Evolutionary conservation across 2,888 invertebrate genomes (phyloP), one percentile per base, ranked within the genome.

Genomic region (Dryocosmus kuriphilus): DNA sequence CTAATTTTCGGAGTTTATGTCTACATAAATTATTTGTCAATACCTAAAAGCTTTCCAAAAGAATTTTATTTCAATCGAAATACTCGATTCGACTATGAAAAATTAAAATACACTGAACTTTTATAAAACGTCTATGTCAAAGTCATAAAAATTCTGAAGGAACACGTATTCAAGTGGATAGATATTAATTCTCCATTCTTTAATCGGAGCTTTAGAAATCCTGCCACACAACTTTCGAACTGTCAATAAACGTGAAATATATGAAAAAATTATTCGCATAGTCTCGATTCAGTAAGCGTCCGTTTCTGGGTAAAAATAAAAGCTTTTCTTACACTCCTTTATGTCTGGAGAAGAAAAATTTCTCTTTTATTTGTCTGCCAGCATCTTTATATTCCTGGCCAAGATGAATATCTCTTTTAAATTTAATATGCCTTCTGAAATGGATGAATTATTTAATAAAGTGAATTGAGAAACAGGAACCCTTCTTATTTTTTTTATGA

Each of bases 71-170:
- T 5, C 19, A 71, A 19, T 67, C 22, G 3, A 0, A 67, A 67
- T 86, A 86, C 86, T 85, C 87, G 85, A 88, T 89, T 86, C 88
- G 88, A 88, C 88, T 88, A n/a, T 88, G 83, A 84, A 83, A 82
- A 85, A 86, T 86, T 84, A 83, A 82, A 85, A 86, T 86, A 83
- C 84, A 86, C 88, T 87, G 86, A 88, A 89, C 85, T 89, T 89
- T 86, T 86, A 86, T 78, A 73, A 83, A 85, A 84, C 84, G 81
- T 85, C 81, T 81, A 82, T 81, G 81, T 85, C 81, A 83, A 81
- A 86, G 85, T 88, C 83, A 75, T 75, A 76, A 77, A 77, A 57
- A 38, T 51, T 65, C 76, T 78, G 78, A 74, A 73, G 63, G 77
- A 75, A 82, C 84, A 81, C 78, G 78, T 78, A 79, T 80, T 75